Evolutionary conservation across 2,888 invertebrate genomes (phyloP).

Genomic region (Dryocosmus kuriphilus): DNA sequence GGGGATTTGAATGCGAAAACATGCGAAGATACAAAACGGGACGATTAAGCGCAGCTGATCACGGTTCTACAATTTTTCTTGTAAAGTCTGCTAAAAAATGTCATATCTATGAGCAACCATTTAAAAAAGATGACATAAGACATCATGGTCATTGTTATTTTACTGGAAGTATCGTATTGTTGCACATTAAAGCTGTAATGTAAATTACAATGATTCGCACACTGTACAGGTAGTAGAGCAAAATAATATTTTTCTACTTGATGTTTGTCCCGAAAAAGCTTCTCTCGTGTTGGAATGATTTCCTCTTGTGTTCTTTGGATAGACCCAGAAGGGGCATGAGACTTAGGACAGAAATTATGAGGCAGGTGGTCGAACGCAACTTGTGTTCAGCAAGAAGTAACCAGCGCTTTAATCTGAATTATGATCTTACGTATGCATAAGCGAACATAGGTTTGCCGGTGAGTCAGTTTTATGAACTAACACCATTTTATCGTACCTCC

Average conservation of each 20-base stretch:
- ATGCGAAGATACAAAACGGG: slow-evolving; percentile 36
- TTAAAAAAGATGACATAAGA: too few relatives aligned
- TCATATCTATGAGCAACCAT: too few relatives aligned
- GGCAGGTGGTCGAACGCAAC: slow-evolving; percentile 55
- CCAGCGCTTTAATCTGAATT: slow-evolving; percentile 54
- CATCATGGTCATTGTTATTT: too few relatives aligned
- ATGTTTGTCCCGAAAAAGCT: not conserved
- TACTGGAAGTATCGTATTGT: too few relatives aligned
- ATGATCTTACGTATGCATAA: slow-evolving; percentile 55
- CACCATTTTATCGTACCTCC: slow-evolving; percentile 37
- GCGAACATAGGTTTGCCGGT: slow-evolving; percentile 41
- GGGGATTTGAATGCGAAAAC: slow-evolving; percentile 38
- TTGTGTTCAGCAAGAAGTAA: slow-evolving; percentile 50
- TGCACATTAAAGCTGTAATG: too few relatives aligned
- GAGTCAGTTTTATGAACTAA: slow-evolving; percentile 54
- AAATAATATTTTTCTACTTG: not conserved
- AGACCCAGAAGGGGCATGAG: slow-evolving; percentile 5
- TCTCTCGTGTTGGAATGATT: not conserved
- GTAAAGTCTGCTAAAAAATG: too few relatives aligned
- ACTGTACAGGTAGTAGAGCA: too few relatives aligned
- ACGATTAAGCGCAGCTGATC: slow-evolving; percentile 38
- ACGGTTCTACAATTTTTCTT: not conserved
- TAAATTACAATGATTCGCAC: too few relatives aligned
- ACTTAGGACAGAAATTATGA: slow-evolving; percentile 58
- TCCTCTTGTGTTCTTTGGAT: not conserved